Evolutionary conservation across 2,888 invertebrate genomes (phyloP).

Genomic region (Tipula unca): DNA sequence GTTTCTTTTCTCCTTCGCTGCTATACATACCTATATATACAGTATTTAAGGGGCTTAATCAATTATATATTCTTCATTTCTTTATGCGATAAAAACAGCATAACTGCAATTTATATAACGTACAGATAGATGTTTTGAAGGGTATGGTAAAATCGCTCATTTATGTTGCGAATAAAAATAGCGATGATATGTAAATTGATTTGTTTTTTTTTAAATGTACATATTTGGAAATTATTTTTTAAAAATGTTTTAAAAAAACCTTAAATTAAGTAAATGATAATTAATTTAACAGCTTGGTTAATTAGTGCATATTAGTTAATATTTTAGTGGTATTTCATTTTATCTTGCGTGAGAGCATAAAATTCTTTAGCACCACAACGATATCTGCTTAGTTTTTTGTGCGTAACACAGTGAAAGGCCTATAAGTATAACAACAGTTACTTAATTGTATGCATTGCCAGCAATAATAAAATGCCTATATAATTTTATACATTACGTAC

Average conservation of each 20-base stretch:
- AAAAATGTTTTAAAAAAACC: not conserved
- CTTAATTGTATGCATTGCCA: too few species aligned
- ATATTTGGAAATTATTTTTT: not conserved
- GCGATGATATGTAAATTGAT: not conserved
- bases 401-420: not conserved
- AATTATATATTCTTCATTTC: not conserved
- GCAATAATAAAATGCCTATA: not conserved
- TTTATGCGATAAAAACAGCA: not conserved
- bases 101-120: not conserved
- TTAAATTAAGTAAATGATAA: not conserved
- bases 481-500: not conserved
- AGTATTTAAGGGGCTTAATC: not conserved
- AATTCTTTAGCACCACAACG: not conserved
- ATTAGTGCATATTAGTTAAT: not conserved
- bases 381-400: not conserved
- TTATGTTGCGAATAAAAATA: not conserved
- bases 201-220: not conserved
- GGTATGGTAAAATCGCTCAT: not conserved
- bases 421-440: not conserved
- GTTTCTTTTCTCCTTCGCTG: not conserved
- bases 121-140: not conserved
- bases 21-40: not conserved
- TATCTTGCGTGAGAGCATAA: not conserved
- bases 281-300: not conserved
- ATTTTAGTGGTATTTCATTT: not conserved